Evolutionary conservation across 1,140 invertebrate species (phyloP), one percentile per base, ranked within the genome.

Genomic region (Ephestia elutella): DNA sequence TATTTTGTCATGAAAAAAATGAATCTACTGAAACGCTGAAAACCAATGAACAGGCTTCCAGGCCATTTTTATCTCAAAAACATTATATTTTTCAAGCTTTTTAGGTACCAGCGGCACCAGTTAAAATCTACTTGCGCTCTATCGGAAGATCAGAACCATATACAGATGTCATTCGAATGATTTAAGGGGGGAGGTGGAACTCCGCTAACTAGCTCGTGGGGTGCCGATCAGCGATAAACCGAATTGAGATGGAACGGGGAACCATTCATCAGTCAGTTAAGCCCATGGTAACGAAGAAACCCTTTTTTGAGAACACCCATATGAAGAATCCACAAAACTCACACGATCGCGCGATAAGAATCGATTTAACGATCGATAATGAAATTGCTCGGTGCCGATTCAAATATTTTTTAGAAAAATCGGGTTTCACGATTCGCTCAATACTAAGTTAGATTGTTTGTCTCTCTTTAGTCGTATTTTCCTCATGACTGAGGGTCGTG

Each of bases 221-320:
- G 80, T 80, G 78, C 75, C 63, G 75, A 83, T 86, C 69, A 48
- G 50, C 60, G 78, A 85, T 83, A 87, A 82, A 66, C 82, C 80
- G 75, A 85, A 86, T 85, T 83, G 82, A 86, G 85, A 80, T 70
- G 71, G 69, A 75, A 78, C 59, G 72, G 66, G 71, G 59, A 53
- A 71, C 82, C 73, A 82, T 85, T 82, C 78, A 85, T 82, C 82
- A 81, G 82, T 85, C 82, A 82, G 73, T 85, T 82, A 82, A 65
- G 57, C 60, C 56, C 48, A 49, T 60, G 70, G 78, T 82, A 80
- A 85, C 73, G 78, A 80, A 75, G 55, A 69, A 57, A 63, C 63
- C 65, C 75, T 76, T 80, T 83, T 80, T 80, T 77, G 71, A 68
- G 57, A 54, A 61, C 54, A 53, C 11, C 78, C 80, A 71, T 80